These are phyloP conservation scores for Drosophila meridiana DNA, from an alignment of 2,888 invertebrate genomes.

Conservation along the genomic window DNA sequence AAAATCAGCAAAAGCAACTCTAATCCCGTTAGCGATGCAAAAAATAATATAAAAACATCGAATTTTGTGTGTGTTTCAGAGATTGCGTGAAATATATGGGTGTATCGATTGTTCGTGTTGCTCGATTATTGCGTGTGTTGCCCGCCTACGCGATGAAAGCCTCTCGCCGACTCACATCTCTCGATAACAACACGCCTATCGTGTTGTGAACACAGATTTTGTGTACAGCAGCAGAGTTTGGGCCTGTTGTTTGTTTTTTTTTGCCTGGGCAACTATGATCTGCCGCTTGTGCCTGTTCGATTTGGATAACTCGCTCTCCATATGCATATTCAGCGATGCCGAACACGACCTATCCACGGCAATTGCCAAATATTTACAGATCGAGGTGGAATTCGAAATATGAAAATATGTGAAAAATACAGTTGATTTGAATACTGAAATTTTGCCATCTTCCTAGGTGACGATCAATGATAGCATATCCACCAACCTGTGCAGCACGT, in stretches of 20 bases:
- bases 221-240: constrained; percentile 20
- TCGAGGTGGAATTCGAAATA: constrained; percentile 38
- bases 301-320: constrained; percentile 36
- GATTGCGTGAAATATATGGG: background rate
- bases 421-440: background rate
- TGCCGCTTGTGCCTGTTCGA: constrained; percentile 73
- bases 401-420: background rate
- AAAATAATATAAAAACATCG: constrained; percentile 17
- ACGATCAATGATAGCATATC: constrained; percentile 60
- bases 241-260: constrained; percentile 11
- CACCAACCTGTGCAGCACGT: constrained; percentile 56
- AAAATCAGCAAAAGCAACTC: constrained; percentile 2
- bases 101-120: constrained; percentile 18
- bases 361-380: constrained; percentile 52
- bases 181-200: constrained; percentile 27
- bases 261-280: constrained; percentile 54
- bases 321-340: constrained; percentile 52
- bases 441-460: constrained; percentile 40
- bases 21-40: constrained; percentile 27
- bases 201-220: constrained; percentile 10
- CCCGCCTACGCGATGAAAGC: constrained; percentile 8
- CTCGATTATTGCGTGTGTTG: constrained; percentile 2
- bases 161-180: constrained; percentile 8
- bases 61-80: background rate
- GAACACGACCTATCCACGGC: constrained; percentile 47